phyloP scores from a whole-genome alignment of 2,113 vertebrate genomes.

The Egretta garzetta region DNA sequence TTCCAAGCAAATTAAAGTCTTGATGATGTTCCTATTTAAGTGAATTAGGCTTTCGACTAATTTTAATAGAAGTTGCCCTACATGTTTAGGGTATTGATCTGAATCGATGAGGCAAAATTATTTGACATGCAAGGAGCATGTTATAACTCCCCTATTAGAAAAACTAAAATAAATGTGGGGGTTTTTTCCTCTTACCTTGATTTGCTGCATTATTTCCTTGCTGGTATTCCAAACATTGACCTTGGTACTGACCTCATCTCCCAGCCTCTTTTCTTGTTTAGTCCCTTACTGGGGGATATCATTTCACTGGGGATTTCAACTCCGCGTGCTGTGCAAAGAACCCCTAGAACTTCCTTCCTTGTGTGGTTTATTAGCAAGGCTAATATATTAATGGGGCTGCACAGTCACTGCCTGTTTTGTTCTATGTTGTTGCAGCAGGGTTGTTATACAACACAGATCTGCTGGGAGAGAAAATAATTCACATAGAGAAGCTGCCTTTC shows the following conservation, averaged over 20 bases:
- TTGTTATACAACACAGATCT: not conserved
- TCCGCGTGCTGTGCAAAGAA: not conserved
- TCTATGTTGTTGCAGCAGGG: not conserved
- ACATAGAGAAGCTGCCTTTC: not conserved
- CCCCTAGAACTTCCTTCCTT: not conserved
- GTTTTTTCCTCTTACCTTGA: not conserved
- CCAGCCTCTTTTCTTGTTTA: not conserved
- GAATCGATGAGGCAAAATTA: not conserved
- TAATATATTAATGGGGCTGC: not conserved
- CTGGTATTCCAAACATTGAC: accelerated
- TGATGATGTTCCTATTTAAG: constrained; percentile 26
- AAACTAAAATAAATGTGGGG: not conserved
- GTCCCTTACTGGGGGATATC: not conserved
- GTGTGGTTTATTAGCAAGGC: not conserved
- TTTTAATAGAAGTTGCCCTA: constrained; percentile 36
- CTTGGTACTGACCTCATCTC: not conserved
- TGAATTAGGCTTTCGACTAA: not conserved
- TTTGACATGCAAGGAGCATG: not conserved
- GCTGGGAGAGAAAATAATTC: not conserved
- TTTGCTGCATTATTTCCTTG: not conserved
- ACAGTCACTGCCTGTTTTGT: not conserved
- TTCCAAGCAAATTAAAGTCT: constrained; percentile 30
- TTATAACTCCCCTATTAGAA: not conserved
- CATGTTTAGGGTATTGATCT: not conserved
- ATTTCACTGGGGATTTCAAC: not conserved